These are phyloP conservation scores for Scomber colias DNA, from an alignment of 2,113 vertebrate genomes.

Conservation along the genomic window DNA sequence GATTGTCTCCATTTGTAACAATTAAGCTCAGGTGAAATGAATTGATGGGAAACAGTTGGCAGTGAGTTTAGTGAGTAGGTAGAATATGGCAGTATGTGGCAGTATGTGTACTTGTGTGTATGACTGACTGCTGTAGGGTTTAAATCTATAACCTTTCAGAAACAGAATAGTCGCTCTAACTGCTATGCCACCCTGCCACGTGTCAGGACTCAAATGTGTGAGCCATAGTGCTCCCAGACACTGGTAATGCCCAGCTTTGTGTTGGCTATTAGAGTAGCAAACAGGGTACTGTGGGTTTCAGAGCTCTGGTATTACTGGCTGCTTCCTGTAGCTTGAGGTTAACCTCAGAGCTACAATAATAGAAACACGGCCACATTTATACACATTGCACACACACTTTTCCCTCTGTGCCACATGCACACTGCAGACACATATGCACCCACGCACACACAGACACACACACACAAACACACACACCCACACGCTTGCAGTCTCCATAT, in stretches of 20 bases:
- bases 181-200: constrained; percentile 7
- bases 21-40: constrained; percentile 10
- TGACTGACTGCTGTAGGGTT: constrained; percentile 4
- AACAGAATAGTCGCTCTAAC: constrained; percentile 27
- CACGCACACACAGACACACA: neutral
- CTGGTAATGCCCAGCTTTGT: constrained; percentile 25
- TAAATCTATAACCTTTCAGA: constrained; percentile 51
- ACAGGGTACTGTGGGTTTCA: constrained; percentile 23
- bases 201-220: constrained; percentile 39
- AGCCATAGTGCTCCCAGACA: constrained; percentile 29
- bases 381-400: constrained; percentile 6
- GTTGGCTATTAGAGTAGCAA: constrained; percentile 38
- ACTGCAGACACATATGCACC: too few relatives aligned
- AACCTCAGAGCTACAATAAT: constrained; percentile 57
- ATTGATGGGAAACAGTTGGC: neutral
- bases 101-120: too few relatives aligned
- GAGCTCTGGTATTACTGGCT: constrained; percentile 50
- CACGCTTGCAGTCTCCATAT: neutral
- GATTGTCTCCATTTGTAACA: neutral
- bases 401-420: neutral
- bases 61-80: neutral
- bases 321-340: constrained; percentile 51
- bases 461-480: neutral
- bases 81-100: neutral
- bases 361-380: constrained; percentile 8